Base-by-base conservation (phyloP, 2,113 vertebrate genomes). In the Aleadryas rufinucha region DNA sequence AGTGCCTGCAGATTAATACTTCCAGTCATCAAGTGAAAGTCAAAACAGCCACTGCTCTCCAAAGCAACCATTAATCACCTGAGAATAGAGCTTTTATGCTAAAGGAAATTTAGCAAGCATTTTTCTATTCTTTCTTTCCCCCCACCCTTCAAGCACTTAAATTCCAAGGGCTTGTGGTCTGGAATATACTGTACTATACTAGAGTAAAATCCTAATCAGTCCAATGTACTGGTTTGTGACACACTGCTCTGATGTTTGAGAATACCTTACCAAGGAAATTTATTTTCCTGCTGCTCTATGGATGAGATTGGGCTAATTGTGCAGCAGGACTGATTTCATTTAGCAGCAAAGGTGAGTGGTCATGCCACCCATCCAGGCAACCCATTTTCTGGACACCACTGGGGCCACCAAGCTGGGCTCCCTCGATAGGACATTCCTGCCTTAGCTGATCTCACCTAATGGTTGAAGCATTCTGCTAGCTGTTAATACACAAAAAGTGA, bases 1-100 rank as follows among this genome's bases (percentile, higher is more conserved):
- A 37, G 21, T 66, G 37, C 78, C 50, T 72, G 57, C 70, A 96
- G 59, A 66, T 94, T 76, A 90, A 79, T 79, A 72, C 53, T 93
- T 94, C 41, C n/a, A 93, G 74, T 61, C 70, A 76, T 76, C 89
- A 87, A 17, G 22, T 54, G 72, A 65, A 94, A 89, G 44, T 92
- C 88, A 69, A 59, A 89, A 72, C 65, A 89, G n/a, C 28, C 57
- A 65, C 49, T 57, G 17, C 16, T 93, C 45, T 79, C 86, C 78
- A 65, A 91, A 85, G 33, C 31, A 91, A 42, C 20, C 28, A 75
- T 53, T 89, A 87, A 79, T 85, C 61, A 69, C 11, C 10, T 42
- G 33, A 82, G 54, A 92, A 82, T 19, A 88, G 33, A 64, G 74
- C 17, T 90, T 80, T 63, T 47, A 78, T 59, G 37, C 17, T 65